A percentile compares a stretch with the other conserved stretches of the same genome.
Evolutionary conservation across 2,888 invertebrate genomes (phyloP).

Genomic region (Drosophila demipolita): DNA sequence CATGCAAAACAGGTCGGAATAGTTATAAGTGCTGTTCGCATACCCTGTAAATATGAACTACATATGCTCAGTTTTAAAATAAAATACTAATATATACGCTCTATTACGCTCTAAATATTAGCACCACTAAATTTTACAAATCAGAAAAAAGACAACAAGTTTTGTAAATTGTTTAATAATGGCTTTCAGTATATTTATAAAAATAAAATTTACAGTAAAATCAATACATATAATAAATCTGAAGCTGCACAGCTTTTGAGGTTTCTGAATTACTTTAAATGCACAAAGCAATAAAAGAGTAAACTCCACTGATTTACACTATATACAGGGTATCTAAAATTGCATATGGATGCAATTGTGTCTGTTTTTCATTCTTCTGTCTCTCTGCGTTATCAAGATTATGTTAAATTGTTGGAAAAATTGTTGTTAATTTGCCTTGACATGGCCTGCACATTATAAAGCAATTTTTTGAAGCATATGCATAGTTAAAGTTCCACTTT

Average conservation of each 20-base stretch:
- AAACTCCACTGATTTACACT: neutral
- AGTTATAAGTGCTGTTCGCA: neutral
- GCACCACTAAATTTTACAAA: no score
- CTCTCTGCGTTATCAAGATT: slow-evolving; percentile 70
- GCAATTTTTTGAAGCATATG: slow-evolving; percentile 69
- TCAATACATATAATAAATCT: no score
- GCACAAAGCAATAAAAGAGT: neutral
- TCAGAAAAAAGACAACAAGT: no score
- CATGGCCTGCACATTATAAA: slow-evolving; percentile 74
- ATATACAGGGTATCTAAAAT: slow-evolving; percentile 38
- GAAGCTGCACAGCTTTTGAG: neutral
- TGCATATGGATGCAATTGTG: slow-evolving; percentile 40
- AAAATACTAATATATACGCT: neutral
- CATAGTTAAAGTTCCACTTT: slow-evolving; percentile 73
- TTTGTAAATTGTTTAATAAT: no score
- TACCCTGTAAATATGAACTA: slow-evolving; percentile 23
- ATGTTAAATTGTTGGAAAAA: slow-evolving; percentile 79
- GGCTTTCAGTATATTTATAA: no score
- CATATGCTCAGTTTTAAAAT: neutral
- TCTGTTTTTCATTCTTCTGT: slow-evolving; percentile 9
- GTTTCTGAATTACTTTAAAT: neutral
- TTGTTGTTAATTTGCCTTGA: slow-evolving; percentile 75
- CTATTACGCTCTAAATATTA: no score
- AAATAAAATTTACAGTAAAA: no score
- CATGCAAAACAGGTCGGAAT: slow-evolving; percentile 44